Evolutionary conservation across 2,888 invertebrate genomes (phyloP), one percentile per base, ranked within the genome.

Genomic region (Vanessa cardui): DNA sequence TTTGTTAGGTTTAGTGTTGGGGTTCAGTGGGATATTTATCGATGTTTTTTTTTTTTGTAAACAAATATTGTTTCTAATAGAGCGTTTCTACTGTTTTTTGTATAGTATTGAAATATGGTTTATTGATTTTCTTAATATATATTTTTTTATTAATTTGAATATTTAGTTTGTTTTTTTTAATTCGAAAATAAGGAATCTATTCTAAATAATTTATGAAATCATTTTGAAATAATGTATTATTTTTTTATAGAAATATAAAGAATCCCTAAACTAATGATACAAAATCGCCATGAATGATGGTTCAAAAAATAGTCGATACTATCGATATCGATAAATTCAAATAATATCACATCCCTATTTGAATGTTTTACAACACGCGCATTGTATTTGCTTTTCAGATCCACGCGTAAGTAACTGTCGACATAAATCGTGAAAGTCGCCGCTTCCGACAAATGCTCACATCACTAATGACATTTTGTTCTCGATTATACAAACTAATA

Each of bases 401-500:
- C 86, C 87, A 77, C 84, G 73, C 77, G 74, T 77, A 76, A 80
- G 75, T 82, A 80, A 78, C 80, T 83, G 86, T 83, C 86, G 78
- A 80, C 87, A 89, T 91, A 91, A 91, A 92, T 91, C 85, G 84
- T 84, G 76, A 77, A 62, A 75, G 74, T 75, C 76, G 79, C 80
- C 77, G 79, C 81, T 89, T 90, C 89, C 89, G 88, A 89, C 90
- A 87, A 87, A 89, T 87, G 78, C 77, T 77, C 72, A n/a, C 26
- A 70, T 68, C 75, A 76, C 85, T 88, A 89, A 90, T 86, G 86
- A 88, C 81, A 80, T 85, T 88, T 86, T 88, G 87, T 88, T 83
- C 82, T 78, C 80, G 71, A 81, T 76, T 80, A 79, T 81, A 64
- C 39, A 50, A 26, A 58, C 58, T 64, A 59, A 64, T 64, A 66